phyloP scores from a whole-genome alignment of 2,113 vertebrate genomes.

The Apeltes quadracus region DNA sequence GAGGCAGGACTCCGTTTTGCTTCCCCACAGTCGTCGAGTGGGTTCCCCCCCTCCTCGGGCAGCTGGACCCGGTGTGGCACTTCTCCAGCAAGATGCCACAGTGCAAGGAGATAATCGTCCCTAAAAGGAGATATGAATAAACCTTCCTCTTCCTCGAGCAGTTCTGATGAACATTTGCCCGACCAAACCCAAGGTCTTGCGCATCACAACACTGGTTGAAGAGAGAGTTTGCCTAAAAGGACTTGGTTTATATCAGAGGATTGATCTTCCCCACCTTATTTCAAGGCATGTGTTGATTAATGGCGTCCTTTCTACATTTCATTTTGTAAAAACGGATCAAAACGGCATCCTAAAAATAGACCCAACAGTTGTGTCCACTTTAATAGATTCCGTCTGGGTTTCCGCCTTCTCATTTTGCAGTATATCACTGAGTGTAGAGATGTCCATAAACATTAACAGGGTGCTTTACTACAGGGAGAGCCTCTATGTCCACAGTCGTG shows the following conservation, averaged over 20 bases:
- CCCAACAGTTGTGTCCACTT: constrained; percentile 4
- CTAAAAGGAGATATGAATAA: constrained; percentile 51
- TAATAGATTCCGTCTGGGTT: constrained; percentile 32
- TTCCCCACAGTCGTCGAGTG: constrained; percentile 45
- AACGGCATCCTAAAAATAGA: constrained; percentile 24
- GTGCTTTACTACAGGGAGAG: constrained; percentile 38
- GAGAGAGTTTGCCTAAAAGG: too few relatives aligned
- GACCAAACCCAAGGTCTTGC: constrained; percentile 39
- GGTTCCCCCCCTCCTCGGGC: constrained; percentile 53
- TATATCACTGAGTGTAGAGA: constrained; percentile 20
- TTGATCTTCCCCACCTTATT: constrained; percentile 45
- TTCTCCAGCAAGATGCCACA: constrained; percentile 61
- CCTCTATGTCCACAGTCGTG: constrained; percentile 35
- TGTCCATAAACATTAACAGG: constrained; percentile 53
- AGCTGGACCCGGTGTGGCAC: constrained; percentile 61
- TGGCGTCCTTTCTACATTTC: constrained; percentile 1
- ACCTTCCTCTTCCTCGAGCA: constrained; percentile 12
- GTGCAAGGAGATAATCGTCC: constrained; percentile 35
- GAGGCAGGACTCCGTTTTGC: constrained; percentile 65
- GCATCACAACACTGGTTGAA: constrained; percentile 30
- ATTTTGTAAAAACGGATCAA: constrained; percentile 24
- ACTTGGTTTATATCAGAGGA: constrained; percentile 22
- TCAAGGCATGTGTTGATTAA: constrained; percentile 17
- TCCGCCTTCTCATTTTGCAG: constrained; percentile 23
- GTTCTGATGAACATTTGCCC: constrained; percentile 36